Conservation (phyloP, 2,888 invertebrate genomes). For the Phragmatobia fuliginosa region DNA sequence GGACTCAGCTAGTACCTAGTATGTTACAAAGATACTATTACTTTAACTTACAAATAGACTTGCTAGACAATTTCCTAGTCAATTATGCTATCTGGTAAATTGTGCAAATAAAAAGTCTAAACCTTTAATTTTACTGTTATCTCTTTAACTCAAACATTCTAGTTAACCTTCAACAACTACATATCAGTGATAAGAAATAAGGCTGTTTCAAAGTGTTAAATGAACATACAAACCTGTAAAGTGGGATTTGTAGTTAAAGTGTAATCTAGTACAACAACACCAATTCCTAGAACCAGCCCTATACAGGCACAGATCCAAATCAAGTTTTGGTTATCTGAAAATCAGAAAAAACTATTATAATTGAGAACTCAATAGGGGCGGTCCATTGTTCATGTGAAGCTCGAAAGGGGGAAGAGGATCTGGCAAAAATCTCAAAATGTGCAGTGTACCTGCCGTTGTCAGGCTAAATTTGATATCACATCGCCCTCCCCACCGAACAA, state of each 20-base stretch:
- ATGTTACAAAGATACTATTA: not conserved
- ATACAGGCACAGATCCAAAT: constrained; percentile 92
- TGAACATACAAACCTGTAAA: constrained; percentile 83
- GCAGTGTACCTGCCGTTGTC: too few relatives aligned
- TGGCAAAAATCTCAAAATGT: too few relatives aligned
- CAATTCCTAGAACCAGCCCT: constrained; percentile 90
- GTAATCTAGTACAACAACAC: constrained; percentile 90
- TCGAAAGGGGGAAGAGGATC: too few relatives aligned
- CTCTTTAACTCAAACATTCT: not conserved
- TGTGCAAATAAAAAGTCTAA: not conserved
- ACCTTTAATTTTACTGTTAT: not conserved
- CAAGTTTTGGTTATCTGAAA: constrained; percentile 89
- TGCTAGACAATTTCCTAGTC: not conserved
- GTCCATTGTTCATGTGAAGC: too few relatives aligned
- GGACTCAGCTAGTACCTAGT: too few relatives aligned
- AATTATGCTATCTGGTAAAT: not conserved
- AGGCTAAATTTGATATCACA: too few relatives aligned
- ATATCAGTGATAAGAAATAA: constrained; percentile 5
- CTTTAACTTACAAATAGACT: not conserved
- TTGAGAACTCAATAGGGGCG: too few relatives aligned
- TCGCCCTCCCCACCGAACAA: too few relatives aligned
- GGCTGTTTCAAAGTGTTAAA: not conserved
- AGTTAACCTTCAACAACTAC: not conserved
- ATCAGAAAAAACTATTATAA: constrained; percentile 21
- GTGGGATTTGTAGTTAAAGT: constrained; percentile 89